Conservation (phyloP, 1,140 invertebrate species). For the Caenorhabditis remanei region DNA sequence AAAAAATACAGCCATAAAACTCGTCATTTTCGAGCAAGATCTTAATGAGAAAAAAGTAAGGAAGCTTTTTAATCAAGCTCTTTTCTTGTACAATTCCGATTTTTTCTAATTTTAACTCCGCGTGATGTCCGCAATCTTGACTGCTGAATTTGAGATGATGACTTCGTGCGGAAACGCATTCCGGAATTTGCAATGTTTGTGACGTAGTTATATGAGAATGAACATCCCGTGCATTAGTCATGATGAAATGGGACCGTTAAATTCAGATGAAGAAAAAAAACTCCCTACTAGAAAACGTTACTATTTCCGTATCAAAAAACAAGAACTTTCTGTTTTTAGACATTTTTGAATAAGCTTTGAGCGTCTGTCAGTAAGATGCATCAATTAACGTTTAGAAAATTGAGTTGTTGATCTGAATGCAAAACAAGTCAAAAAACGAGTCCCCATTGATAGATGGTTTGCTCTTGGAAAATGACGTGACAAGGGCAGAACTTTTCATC, state of each 20-base stretch:
- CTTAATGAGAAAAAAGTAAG: not conserved
- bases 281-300: not conserved
- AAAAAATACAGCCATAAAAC: slow-evolving; percentile 8
- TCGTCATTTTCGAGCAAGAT: slow-evolving; percentile 20
- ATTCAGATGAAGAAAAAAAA: not conserved
- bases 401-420: slow-evolving; percentile 51
- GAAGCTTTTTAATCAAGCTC: slow-evolving; percentile 15
- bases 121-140: slow-evolving; percentile 39
- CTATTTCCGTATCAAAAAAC: slow-evolving; percentile 5
- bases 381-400: slow-evolving; percentile 40
- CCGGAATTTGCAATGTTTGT: slow-evolving; percentile 10
- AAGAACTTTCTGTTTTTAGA: slow-evolving; percentile 26
- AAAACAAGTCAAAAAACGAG: slow-evolving; percentile 18
- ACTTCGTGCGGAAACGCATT: slow-evolving; percentile 48
- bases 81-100: not conserved
- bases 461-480: slow-evolving; percentile 35
- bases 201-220: not conserved
- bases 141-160: slow-evolving; percentile 43
- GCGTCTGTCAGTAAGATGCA: not conserved
- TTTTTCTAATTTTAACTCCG: slow-evolving; percentile 43
- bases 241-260: not conserved
- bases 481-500: slow-evolving; percentile 16
- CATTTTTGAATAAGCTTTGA: not conserved
- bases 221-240: slow-evolving; percentile 38
- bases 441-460: slow-evolving; percentile 14